Evolutionary conservation across 2,888 invertebrate species (phyloP).

Genomic region (Oxyteleia sp.): DNA sequence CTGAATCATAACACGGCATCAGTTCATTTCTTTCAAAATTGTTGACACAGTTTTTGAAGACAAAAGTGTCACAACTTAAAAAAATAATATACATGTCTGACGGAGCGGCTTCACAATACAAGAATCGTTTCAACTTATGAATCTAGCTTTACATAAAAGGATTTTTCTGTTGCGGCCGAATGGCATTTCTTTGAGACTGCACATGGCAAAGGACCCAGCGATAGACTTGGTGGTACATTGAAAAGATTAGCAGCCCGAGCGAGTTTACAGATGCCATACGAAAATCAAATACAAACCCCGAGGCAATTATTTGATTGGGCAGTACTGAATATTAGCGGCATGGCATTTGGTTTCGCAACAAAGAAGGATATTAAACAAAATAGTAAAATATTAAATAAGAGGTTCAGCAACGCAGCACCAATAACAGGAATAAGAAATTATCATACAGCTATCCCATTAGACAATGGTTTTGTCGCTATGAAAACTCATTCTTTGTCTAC

Average conservation of each 20-base stretch:
- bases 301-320: conserved; percentile 52
- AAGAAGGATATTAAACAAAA: conserved; percentile 25
- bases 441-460: conserved; percentile 39
- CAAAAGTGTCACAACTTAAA: background rate
- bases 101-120: conserved; percentile 26
- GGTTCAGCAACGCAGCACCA: conserved; percentile 34
- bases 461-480: conserved; percentile 27
- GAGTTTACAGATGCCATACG: conserved; percentile 16
- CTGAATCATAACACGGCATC: conserved; percentile 20
- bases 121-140: conserved; percentile 24
- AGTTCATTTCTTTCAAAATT: conserved; percentile 23
- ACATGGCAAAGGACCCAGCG: conserved; percentile 26
- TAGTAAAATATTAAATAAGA: conserved; percentile 31
- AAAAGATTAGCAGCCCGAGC: conserved; percentile 24
- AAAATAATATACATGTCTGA: conserved; percentile 33
- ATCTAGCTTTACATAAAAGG: background rate
- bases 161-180: conserved; percentile 14
- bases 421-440: conserved; percentile 44
- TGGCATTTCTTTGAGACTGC: conserved; percentile 22
- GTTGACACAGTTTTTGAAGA: conserved; percentile 18
- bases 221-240: conserved; percentile 21
- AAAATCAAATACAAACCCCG: conserved; percentile 20
- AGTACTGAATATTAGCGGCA: conserved; percentile 34
- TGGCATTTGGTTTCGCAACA: conserved; percentile 35
- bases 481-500: conserved; percentile 28